Evolutionary conservation across 1,140 invertebrate genomes (phyloP), one percentile per base, ranked within the genome.

Genomic region (Nephila pilipes): DNA sequence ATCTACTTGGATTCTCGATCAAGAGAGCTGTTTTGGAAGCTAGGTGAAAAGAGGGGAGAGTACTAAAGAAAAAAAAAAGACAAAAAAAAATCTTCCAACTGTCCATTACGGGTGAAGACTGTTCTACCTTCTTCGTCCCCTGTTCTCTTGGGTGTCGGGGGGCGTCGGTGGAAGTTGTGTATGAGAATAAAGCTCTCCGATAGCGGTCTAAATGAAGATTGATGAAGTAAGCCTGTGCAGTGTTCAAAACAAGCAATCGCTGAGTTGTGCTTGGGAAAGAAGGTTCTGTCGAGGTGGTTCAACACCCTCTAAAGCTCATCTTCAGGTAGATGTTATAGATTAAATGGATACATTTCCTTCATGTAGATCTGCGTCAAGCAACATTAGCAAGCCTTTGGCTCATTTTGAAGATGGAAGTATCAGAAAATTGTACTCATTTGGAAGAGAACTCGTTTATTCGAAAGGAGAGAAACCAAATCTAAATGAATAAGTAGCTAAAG

Each of bases 131-230:
- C 60, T 79, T 58, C 81, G 14, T 55, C 89, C 80, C 75, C 89
- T 75, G 25, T 83, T 46, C 89, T 83, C 79, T 18, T 32, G 89
- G 89, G 89, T 63, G 57, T 46, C 60, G 46, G 79, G 79, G 89
- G 63, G 60, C 20, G 60, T 57, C n/a, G 60, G 90, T 46, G 80
- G 81, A 85, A 92, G 81, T 83, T 81, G 75, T 83, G 75, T 90
- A 90, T 90, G 90, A 92, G 90, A 85, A 92, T 92, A 92, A 92
- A 92, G 90, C 90, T 92, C 46, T 83, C 81, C 90, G 90, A 92
- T 92, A 92, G 90, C 60, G 81, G 32, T 85, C 63, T 60, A 92
- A 92, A 92, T 92, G 90, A 92, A 92, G 90, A 92, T 92, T 92
- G 90, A 92, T 92, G 90, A 92, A 92, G 80, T 92, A 92, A 92